Percentiles rank a stretch among this genome's conserved stretches.
Conservation (phyloP, 2,797 vertebrate genomes). For the Xerus rutilus region DNA sequence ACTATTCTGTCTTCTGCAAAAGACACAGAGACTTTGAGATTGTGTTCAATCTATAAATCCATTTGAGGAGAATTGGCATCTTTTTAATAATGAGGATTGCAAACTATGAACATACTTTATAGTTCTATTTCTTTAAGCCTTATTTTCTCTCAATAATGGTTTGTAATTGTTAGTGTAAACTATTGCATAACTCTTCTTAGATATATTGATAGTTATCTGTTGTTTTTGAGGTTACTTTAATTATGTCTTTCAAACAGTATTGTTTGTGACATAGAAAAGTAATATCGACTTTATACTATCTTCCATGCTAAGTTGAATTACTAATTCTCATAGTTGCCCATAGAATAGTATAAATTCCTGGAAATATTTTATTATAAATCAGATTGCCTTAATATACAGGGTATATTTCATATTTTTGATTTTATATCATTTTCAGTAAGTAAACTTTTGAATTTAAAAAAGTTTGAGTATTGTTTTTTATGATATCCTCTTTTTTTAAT, state of each 20-base stretch:
- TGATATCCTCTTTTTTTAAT: neutral
- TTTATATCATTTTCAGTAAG: neutral
- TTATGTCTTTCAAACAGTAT: slow-evolving; percentile 4
- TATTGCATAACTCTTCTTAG: neutral
- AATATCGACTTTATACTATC: neutral
- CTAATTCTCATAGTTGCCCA: slow-evolving; percentile 30
- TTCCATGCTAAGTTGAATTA: slow-evolving; percentile 13
- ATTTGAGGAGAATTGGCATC: neutral
- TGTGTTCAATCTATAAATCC: neutral
- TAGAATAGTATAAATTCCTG: slow-evolving; percentile 7
- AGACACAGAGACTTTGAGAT: neutral
- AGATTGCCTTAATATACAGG: neutral
- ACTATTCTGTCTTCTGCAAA: neutral
- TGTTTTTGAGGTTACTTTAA: slow-evolving; percentile 3
- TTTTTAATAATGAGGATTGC: neutral
- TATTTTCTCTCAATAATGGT: neutral
- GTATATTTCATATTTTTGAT: neutral
- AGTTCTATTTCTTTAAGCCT: neutral
- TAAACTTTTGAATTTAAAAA: slow-evolving; percentile 9
- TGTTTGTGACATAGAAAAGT: neutral
- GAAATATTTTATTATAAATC: neutral
- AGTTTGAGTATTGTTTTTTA: neutral
- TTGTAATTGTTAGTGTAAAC: neutral
- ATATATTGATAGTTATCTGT: neutral
- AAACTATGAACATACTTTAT: neutral